Evolutionary conservation across 1,140 invertebrate genomes (phyloP).

Genomic region (Bombus sibiricus): DNA sequence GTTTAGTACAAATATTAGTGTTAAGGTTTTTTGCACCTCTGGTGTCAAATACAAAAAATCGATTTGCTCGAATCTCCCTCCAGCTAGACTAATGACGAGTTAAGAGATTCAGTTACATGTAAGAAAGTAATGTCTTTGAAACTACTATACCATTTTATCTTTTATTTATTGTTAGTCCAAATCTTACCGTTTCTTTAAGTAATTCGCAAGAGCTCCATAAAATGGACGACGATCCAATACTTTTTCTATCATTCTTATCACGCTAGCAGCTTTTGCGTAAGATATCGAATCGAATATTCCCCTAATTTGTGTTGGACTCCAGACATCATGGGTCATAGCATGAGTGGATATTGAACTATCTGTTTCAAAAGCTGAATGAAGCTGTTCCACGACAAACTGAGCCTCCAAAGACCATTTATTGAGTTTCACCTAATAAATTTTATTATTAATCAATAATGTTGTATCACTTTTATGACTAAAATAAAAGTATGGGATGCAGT

Average conservation of each 20-base stretch:
- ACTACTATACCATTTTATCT: neutral
- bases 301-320: constrained; percentile 89
- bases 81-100: neutral
- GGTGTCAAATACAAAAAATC: neutral
- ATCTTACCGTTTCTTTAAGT: constrained; percentile 84
- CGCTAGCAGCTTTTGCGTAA: constrained; percentile 92
- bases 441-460: neutral
- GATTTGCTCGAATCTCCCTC: neutral
- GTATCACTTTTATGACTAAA: neutral
- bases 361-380: constrained; percentile 87
- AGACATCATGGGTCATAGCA: constrained; percentile 87
- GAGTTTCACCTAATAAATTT: neutral
- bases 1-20: neutral
- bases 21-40: neutral
- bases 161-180: neutral
- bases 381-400: constrained; percentile 88
- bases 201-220: constrained; percentile 85
- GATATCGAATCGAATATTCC: constrained; percentile 93
- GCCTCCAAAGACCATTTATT: constrained; percentile 84
- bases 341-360: constrained; percentile 91
- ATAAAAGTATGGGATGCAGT: neutral
- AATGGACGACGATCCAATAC: constrained; percentile 89
- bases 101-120: too few species aligned
- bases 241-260: constrained; percentile 92
- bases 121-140: too few species aligned